Evolutionary conservation across 2,113 vertebrate species (phyloP).

Genomic region (Trichechus manatus): DNA sequence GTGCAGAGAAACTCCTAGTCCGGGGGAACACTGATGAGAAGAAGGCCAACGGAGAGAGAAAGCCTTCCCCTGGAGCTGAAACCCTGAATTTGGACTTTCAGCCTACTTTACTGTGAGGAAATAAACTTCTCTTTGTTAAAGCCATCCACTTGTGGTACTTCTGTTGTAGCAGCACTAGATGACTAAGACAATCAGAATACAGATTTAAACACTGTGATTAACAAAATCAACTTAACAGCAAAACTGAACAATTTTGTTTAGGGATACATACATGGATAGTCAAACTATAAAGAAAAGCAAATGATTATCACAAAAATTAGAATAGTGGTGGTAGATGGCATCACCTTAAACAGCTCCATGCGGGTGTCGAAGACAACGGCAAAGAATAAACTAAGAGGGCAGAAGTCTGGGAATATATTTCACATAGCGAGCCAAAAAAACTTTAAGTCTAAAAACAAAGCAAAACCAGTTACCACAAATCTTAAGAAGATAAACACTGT

Average conservation of each 20-base stretch:
- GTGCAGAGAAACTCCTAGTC: too few relatives aligned
- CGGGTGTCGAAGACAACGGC: constrained; percentile 88
- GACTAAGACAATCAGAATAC: not conserved
- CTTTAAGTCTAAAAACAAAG: constrained; percentile 92
- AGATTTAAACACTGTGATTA: not conserved
- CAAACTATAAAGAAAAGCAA: not conserved
- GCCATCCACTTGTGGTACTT: too few relatives aligned
- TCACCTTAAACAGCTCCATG: too few relatives aligned
- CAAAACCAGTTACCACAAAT: constrained; percentile 89
- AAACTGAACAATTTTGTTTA: constrained; percentile 1
- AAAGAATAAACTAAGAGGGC: constrained; percentile 92
- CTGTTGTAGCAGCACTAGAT: too few relatives aligned
- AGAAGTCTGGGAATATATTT: constrained; percentile 92
- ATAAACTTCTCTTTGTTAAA: too few relatives aligned
- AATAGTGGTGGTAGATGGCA: not conserved
- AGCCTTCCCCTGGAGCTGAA: too few relatives aligned
- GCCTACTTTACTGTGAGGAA: too few relatives aligned
- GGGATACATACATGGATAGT: not conserved
- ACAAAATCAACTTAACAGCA: not conserved
- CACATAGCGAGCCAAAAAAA: constrained; percentile 91
- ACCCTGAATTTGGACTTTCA: too few relatives aligned
- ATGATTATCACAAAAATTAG: constrained; percentile 21
- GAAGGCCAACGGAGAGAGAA: too few relatives aligned
- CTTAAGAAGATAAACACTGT: constrained; percentile 87
- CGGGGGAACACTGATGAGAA: too few relatives aligned